Evolutionary conservation across 2,888 invertebrate genomes (phyloP).

Genomic region (Chydorus sphaericus): DNA sequence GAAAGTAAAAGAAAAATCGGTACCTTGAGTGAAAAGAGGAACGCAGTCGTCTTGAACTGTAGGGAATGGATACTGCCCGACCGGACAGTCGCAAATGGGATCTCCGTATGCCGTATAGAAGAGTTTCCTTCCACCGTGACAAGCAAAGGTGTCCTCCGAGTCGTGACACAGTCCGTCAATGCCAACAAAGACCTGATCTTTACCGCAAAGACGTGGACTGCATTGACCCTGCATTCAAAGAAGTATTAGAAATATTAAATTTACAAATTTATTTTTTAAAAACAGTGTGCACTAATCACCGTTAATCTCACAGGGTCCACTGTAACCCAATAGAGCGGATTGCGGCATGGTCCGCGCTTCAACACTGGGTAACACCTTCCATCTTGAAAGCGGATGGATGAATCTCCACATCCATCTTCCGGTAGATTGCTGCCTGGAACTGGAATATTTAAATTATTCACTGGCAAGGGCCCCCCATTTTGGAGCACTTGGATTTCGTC

Average conservation of each 20-base stretch:
- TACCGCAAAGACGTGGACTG: conserved; percentile 8
- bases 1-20: no score
- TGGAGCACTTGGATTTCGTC: neutral
- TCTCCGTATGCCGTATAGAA: conserved; percentile 14
- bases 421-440: no score
- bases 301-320: conserved; percentile 11
- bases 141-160: conserved; percentile 7
- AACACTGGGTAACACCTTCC: conserved; percentile 8
- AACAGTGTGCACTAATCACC: no score
- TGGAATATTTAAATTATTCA: no score
- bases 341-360: conserved; percentile 6
- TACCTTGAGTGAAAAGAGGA: conserved; percentile 13
- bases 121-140: conserved; percentile 10
- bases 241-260: no score
- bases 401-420: conserved; percentile 11
- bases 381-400: neutral
- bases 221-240: conserved; percentile 5
- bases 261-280: no score
- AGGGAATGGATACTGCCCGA: conserved; percentile 12
- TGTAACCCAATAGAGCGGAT: conserved; percentile 9
- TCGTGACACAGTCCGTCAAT: conserved; percentile 12
- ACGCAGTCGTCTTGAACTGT: conserved; percentile 8
- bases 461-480: neutral
- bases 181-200: conserved; percentile 7
- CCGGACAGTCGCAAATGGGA: conserved; percentile 12